Evolutionary conservation across 2,888 invertebrate genomes (phyloP), one percentile per base, ranked within the genome.

Genomic region (Epinotia demarniana): DNA sequence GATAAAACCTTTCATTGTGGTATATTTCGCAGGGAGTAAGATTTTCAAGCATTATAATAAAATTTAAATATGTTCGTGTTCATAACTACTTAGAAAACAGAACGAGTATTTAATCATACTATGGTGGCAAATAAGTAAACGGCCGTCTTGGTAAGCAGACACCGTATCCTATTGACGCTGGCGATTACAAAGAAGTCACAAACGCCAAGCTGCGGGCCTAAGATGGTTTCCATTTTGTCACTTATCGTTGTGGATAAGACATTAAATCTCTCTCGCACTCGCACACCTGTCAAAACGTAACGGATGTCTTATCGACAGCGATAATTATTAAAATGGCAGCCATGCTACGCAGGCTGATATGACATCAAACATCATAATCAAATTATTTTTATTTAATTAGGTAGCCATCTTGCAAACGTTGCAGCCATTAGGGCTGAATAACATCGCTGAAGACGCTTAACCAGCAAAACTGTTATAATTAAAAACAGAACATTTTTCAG

Each of bases 401-500:
- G 16, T 12, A 18, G 33, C 16, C 58, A 39, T 58, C 58, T 67
- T 67, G 33, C 46, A 19, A 53, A 55, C 58, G 18, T 73, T 63
- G 63, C 69, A 64, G 33, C 78, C 79, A 78, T 81, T 78, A 80
- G 78, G 79, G 82, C 78, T 79, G 81, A 79, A 79, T 74, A 70
- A 79, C 76, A 81, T 82, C 80, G 81, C 81, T 81, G 73, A 79
- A 81, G 79, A 78, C 79, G 78, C 76, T 81, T 80, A 75, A 81
- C 80, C 81, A 80, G 79, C 76, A 76, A 82, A 80, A 85, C 81
- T 83, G 87, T 86, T 86, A 87, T 87, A 89, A 89, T 90, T 90
- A 89, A 89, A 89, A 91, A 87, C 83, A 86, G 81, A 83, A 84
- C 86, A 88, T 88, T 90, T 87, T 89, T 87, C 84, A 83, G 80